phyloP scores from a whole-genome alignment of 2,888 invertebrate genomes.

The Conops quadrifasciatus region DNA sequence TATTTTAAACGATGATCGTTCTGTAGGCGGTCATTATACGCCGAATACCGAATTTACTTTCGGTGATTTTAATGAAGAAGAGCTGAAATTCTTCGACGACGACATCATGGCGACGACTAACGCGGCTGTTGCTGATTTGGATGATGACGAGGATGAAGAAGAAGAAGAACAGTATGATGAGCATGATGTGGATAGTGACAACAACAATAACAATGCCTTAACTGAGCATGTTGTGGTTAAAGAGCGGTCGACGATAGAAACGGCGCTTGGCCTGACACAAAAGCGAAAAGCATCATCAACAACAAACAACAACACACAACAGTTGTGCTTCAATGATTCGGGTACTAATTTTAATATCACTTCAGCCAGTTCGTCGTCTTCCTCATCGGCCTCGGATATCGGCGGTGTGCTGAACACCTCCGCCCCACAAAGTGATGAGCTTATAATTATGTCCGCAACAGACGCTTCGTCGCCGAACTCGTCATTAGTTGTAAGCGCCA shows the following conservation, averaged over 20 bases:
- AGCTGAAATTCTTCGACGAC: slow-evolving; percentile 58
- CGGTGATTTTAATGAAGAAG: slow-evolving; percentile 65
- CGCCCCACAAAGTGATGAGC: slow-evolving; percentile 46
- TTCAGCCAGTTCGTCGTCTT: slow-evolving; percentile 37
- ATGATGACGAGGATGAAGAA: background rate
- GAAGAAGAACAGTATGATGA: background rate
- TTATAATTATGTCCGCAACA: slow-evolving; percentile 50
- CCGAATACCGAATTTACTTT: slow-evolving; percentile 79
- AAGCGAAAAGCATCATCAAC: background rate
- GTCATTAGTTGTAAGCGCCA: slow-evolving; percentile 47
- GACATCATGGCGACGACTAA: slow-evolving; percentile 32
- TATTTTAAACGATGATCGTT: slow-evolving; percentile 71
- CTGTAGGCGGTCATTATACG: slow-evolving; percentile 59
- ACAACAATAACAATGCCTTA: slow-evolving; percentile 18
- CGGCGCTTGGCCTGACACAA: background rate
- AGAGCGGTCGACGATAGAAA: background rate
- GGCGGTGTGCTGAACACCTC: slow-evolving; percentile 49
- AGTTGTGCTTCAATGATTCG: slow-evolving; percentile 54
- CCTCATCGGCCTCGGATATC: slow-evolving; percentile 46
- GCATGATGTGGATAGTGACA: slow-evolving; percentile 21
- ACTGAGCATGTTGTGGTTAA: background rate
- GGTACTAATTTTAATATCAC: slow-evolving; percentile 48
- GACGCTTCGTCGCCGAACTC: slow-evolving; percentile 56
- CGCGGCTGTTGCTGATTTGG: slow-evolving; percentile 12
- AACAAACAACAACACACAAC: slow-evolving; percentile 30